phyloP scores from a whole-genome alignment of 2,113 vertebrate genomes.

The Hydrolagus affinis region DNA sequence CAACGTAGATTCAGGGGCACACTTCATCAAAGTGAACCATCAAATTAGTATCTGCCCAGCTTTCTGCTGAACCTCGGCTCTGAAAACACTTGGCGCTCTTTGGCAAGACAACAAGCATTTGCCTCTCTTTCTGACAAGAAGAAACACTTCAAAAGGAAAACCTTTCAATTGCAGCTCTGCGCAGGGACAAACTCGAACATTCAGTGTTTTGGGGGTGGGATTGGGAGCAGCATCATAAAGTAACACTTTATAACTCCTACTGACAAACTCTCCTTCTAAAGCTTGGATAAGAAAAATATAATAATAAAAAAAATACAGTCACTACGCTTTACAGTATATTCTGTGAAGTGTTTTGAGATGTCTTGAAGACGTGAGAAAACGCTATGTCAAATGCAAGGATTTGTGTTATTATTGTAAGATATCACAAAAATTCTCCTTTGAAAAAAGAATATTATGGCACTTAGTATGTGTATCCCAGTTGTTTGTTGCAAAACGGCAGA shows the following conservation, averaged over 20 bases:
- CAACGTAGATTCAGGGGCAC: constrained; percentile 9
- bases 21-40: not conserved
- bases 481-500: constrained; percentile 72
- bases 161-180: constrained; percentile 18
- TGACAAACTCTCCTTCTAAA: no score
- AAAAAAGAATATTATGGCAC: constrained; percentile 1
- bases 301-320: no score
- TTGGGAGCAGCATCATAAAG: not conserved
- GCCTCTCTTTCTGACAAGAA: constrained; percentile 21
- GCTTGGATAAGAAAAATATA: no score
- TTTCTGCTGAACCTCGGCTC: constrained; percentile 17
- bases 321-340: no score
- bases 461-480: constrained; percentile 57
- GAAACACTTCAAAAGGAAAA: constrained; percentile 20
- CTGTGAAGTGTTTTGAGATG: no score
- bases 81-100: constrained; percentile 20
- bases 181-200: not conserved
- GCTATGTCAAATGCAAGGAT: no score
- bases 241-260: no score
- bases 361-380: no score
- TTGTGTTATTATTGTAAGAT: not conserved
- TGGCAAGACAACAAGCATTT: not conserved
- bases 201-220: not conserved
- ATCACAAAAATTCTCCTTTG: not conserved
- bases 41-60: constrained; percentile 12